phyloP scores from a whole-genome alignment of 2,888 invertebrate species.

The Punctoribates punctum region DNA sequence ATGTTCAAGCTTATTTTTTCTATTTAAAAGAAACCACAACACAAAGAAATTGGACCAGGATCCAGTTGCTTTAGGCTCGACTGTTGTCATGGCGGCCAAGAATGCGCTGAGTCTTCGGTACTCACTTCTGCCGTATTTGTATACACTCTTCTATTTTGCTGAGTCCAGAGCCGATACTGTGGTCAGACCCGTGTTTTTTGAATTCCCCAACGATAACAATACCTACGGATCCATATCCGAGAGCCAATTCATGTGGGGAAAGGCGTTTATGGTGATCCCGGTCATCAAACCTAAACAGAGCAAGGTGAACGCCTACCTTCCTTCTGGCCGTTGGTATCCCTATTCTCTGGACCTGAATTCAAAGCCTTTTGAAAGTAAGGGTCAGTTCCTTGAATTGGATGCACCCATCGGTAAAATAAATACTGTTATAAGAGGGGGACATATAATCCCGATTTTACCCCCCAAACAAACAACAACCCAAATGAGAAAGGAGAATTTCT shows the following conservation, averaged over 20 bases:
- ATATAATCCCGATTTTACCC: conserved; percentile 65
- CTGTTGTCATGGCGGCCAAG: conserved; percentile 64
- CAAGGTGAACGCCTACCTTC: conserved; percentile 60
- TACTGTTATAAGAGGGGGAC: conserved; percentile 66
- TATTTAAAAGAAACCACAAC: conserved; percentile 66
- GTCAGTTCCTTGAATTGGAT: conserved; percentile 54
- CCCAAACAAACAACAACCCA: conserved; percentile 63
- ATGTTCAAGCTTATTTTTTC: too few species aligned
- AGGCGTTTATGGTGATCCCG: conserved; percentile 68
- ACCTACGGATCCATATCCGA: conserved; percentile 63
- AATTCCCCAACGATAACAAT: conserved; percentile 58
- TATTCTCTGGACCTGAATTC: conserved; percentile 28
- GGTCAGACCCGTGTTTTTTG: conserved; percentile 65
- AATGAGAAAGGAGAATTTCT: conserved; percentile 41
- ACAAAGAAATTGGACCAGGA: conserved; percentile 62
- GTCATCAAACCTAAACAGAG: conserved; percentile 56
- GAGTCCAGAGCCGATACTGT: conserved; percentile 70
- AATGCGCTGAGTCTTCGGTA: conserved; percentile 66
- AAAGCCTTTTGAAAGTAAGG: conserved; percentile 10
- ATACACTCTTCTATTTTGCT: conserved; percentile 71
- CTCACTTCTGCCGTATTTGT: conserved; percentile 70
- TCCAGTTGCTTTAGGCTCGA: conserved; percentile 70
- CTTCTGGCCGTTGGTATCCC: conserved; percentile 66
- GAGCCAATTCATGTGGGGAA: conserved; percentile 73
- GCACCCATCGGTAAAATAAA: conserved; percentile 65